Base-by-base conservation (phyloP, 1,140 invertebrate species). In the Halotydeus destructor region DNA sequence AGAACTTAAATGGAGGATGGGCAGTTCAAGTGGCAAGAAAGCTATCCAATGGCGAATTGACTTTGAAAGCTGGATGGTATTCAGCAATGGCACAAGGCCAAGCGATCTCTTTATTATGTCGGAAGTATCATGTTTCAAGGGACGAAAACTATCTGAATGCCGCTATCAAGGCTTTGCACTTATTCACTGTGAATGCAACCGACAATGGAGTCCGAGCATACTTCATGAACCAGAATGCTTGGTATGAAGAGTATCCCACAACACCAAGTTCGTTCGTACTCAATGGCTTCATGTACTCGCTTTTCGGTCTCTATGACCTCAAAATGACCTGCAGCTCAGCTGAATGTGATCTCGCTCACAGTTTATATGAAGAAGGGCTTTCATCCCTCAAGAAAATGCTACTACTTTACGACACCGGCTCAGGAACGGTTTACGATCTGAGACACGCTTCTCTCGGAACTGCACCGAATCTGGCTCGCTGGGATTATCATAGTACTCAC, bases 161-260 rank as follows among this genome's bases (percentile, higher is more conserved):
- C 12, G 88, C 86, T 8, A 57, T 74, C 3, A 64, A 71, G 47
- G 89, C 78, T 11, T 60, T 93, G 14, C 68, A 72, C 49, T 75
- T 84, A 26, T 93, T 91, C 54, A 68, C 73, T 55, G 64, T 82
- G 21, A 62, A 54, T 55, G 76, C 62, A 54, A 49, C 48, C 47
- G 52, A 62, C 26, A 58, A 82, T 41, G 91, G 91, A 0, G 83
- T 97, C 1, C 62, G 76, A 39, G 79, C 88, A 0, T 65, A 71
- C 34, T 88, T 82, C 62, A 65, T 85, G 56, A 74, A 76, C 49
- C 73, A 77, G 55, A 81, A 78, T 54, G 59, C 65, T 14, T 88
- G 83, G 83, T 98, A 91, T 57, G 93, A 99, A 61, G 93, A 99
- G 56, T 99, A 98, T 61, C 93, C 93, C 4, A 97, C 93, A 0